Conservation (phyloP, 2,113 vertebrate genomes). For the Cinclus mexicanus region DNA sequence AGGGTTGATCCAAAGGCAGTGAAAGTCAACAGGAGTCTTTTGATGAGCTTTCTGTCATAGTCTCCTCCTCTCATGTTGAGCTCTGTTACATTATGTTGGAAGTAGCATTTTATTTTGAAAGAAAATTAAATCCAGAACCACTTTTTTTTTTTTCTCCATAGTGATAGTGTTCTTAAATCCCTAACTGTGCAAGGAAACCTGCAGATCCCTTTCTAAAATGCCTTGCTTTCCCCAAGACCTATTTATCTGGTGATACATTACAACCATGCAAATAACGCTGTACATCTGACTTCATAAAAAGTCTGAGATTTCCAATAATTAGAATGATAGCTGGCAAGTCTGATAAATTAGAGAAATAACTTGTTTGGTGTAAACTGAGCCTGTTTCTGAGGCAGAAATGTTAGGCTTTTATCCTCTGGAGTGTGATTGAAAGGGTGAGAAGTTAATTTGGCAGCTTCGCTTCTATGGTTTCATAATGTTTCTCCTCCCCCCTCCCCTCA, state of each 20-base stretch:
- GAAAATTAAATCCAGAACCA: conserved; percentile 55
- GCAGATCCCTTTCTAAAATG: background rate
- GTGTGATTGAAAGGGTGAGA: conserved; percentile 99
- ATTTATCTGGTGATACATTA: background rate
- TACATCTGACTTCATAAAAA: conserved; percentile 47
- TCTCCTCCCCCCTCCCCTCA: conserved; percentile 76
- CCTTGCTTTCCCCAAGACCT: background rate
- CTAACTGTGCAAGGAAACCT: background rate
- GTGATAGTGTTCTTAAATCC: background rate
- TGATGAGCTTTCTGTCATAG: background rate
- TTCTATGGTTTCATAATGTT: conserved; percentile 97
- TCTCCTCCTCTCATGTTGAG: conserved; percentile 8
- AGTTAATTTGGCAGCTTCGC: conserved; percentile 99
- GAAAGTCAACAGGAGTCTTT: conserved; percentile 24
- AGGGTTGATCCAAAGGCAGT: background rate
- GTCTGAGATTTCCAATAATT: conserved; percentile 64
- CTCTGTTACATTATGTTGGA: conserved; percentile 26
- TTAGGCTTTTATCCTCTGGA: conserved; percentile 94
- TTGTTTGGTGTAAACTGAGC: conserved; percentile 82
- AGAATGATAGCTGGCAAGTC: conserved; percentile 71
- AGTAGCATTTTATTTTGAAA: background rate
- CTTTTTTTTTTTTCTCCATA: background rate
- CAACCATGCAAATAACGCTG: conserved; percentile 14
- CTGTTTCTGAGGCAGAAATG: conserved; percentile 85
- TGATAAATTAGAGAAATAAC: conserved; percentile 82